These are phyloP conservation scores for Steromphala cineraria DNA, from an alignment of 2,888 invertebrate genomes.

Conservation along the genomic window DNA sequence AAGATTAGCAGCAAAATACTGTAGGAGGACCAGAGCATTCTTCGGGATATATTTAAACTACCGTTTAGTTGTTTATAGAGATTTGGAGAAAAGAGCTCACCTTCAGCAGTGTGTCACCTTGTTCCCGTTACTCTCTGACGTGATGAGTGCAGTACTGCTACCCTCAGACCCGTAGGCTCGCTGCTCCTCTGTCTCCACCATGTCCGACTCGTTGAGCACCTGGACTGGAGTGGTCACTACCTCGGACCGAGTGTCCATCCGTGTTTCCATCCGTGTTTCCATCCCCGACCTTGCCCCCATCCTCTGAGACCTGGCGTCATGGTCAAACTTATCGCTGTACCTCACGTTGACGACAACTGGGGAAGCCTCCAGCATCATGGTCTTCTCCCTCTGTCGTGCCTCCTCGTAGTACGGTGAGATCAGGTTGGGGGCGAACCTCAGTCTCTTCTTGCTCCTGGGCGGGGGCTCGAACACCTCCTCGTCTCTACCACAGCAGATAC, in stretches of 20 bases:
- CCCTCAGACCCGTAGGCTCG: neutral
- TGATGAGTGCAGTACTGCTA: neutral
- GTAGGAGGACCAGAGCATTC: no score
- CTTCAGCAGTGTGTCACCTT: neutral
- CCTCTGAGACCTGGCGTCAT: neutral
- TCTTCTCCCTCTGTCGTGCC: neutral
- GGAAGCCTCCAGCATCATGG: neutral
- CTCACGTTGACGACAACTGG: neutral
- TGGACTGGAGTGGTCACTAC: neutral
- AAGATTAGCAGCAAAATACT: no score
- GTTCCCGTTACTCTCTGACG: neutral
- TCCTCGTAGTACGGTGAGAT: slow-evolving; percentile 6
- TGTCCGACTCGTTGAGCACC: neutral
- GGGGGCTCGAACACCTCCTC: neutral
- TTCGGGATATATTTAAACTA: no score
- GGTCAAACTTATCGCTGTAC: neutral
- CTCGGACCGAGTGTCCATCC: neutral
- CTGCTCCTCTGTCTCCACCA: neutral
- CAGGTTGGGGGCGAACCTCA: neutral
- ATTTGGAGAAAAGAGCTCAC: neutral
- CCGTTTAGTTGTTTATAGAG: no score
- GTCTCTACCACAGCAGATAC: neutral
- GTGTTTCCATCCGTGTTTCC: no score
- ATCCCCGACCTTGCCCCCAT: neutral
- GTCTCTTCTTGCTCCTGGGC: neutral